phyloP scores from a whole-genome alignment of 2,888 invertebrate genomes.

The Danaus chrysippus region DNA sequence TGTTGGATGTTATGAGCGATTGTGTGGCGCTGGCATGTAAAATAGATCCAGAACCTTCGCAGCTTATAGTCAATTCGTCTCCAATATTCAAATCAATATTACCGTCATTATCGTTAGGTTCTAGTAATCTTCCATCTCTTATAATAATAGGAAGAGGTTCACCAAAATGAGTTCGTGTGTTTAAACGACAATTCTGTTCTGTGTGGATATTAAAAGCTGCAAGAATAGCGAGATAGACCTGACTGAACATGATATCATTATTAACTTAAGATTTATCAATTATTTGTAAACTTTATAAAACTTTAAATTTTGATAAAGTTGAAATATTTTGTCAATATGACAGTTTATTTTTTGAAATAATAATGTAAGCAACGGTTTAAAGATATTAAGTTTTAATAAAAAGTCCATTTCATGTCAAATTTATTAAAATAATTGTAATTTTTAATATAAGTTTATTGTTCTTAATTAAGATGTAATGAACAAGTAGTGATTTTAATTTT shows the following conservation, averaged over 20 bases:
- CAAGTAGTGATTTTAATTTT: no score
- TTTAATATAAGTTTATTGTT: no score
- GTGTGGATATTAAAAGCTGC: conserved; percentile 50
- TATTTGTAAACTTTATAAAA: conserved; percentile 8
- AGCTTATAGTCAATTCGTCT: conserved; percentile 56
- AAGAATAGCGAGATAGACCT: conserved; percentile 49
- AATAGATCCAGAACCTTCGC: conserved; percentile 48
- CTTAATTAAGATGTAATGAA: no score
- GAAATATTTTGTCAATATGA: neutral
- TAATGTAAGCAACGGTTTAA: no score
- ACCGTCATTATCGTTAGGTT: conserved; percentile 55
- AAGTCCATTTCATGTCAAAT: no score
- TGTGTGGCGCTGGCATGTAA: conserved; percentile 47
- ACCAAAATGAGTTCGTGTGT: conserved; percentile 53
- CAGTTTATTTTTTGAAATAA: neutral
- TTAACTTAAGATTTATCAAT: conserved; percentile 13
- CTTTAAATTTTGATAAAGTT: neutral
- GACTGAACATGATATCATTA: conserved; percentile 44
- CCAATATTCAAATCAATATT: conserved; percentile 53
- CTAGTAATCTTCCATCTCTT: conserved; percentile 50
- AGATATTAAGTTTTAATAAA: no score
- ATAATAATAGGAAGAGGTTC: conserved; percentile 61
- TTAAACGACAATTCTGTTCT: conserved; percentile 49
- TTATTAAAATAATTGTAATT: no score
- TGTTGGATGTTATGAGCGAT: conserved; percentile 41